A percentile compares a stretch with the other conserved stretches of the same genome.
These are phyloP conservation scores for Hydropsyche tenuis DNA, from an alignment of 1,140 invertebrate species.

Conservation along the genomic window DNA sequence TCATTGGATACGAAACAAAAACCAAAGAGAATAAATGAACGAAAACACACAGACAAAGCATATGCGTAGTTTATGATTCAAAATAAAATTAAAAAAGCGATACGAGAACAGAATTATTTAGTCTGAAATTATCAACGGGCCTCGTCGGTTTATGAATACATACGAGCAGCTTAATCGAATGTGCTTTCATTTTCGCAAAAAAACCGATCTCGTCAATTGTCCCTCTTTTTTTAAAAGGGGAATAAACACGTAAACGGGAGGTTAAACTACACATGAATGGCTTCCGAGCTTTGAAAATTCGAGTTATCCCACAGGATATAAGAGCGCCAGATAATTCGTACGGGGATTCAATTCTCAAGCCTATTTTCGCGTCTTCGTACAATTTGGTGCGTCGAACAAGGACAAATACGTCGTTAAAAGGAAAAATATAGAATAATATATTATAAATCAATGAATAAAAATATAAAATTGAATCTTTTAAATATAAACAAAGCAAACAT, in stretches of 20 bases:
- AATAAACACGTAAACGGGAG: neutral
- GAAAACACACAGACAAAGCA: no score
- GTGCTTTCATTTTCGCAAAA: no score
- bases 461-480: neutral
- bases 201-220: slow-evolving; percentile 19
- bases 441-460: neutral
- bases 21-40: no score
- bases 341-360: slow-evolving; percentile 28
- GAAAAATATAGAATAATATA: neutral
- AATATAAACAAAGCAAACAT: neutral
- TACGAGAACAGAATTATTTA: no score
- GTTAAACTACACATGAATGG: neutral
- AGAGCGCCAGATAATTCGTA: slow-evolving; percentile 31
- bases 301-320: slow-evolving; percentile 18
- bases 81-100: no score
- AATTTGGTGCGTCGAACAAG: no score
- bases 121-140: no score
- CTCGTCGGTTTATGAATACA: no score
- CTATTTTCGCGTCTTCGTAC: slow-evolving; percentile 30
- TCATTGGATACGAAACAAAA: no score
- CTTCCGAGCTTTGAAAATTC: slow-evolving; percentile 11
- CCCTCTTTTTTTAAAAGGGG: neutral
- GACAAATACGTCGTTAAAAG: no score
- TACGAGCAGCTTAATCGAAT: no score
- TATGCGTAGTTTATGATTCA: no score